Conservation (phyloP, 92 coral and sea anemone species). For the Paramuricea clavata region DNA sequence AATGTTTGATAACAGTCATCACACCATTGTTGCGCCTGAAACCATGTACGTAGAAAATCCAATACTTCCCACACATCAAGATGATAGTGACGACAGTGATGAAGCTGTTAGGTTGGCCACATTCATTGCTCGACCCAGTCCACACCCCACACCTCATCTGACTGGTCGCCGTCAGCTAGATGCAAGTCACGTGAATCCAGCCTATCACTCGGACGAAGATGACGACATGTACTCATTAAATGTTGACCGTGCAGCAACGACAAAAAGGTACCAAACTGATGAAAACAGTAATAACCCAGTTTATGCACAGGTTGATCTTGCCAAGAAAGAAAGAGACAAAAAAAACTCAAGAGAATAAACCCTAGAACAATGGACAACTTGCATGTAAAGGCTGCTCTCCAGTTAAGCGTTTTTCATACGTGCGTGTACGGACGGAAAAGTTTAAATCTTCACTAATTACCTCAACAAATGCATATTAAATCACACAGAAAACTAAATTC, state of each 20-base stretch:
- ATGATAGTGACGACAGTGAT: slow-evolving; percentile 32
- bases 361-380: slow-evolving; percentile 11
- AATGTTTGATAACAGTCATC: slow-evolving; percentile 77
- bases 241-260: neutral
- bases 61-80: slow-evolving; percentile 1
- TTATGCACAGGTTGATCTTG: slow-evolving; percentile 71
- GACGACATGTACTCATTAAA: neutral
- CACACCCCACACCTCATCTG: slow-evolving; percentile 24
- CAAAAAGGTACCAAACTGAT: neutral
- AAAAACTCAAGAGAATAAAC: neutral
- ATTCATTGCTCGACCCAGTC: slow-evolving; percentile 42
- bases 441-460: too few relatives aligned
- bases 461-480: too few relatives aligned
- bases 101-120: slow-evolving; percentile 35
- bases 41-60: slow-evolving; percentile 43
- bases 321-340: slow-evolving; percentile 50
- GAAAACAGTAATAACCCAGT: slow-evolving; percentile 21
- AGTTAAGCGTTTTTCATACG: too few relatives aligned
- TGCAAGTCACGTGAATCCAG: neutral
- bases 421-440: too few relatives aligned
- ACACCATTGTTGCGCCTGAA: slow-evolving; percentile 35
- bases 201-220: neutral
- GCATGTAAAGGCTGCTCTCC: too few relatives aligned
- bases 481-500: too few relatives aligned
- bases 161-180: neutral